Base-by-base conservation (phyloP, 1,140 invertebrate species). In the Drosophila eugracilis region DNA sequence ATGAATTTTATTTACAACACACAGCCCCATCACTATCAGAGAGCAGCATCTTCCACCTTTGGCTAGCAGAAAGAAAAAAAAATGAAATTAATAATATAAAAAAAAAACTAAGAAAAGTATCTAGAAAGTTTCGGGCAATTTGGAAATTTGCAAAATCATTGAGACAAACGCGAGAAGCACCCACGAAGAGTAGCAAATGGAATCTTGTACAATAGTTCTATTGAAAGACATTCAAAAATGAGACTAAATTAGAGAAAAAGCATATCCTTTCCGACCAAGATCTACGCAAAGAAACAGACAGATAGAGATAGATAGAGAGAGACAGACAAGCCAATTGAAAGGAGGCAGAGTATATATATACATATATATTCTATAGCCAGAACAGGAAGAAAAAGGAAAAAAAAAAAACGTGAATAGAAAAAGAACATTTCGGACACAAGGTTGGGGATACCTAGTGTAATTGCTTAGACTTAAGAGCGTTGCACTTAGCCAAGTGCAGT, bases 381-480 rank as follows among this genome's bases (percentile, higher is more conserved):
- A 45, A 36, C 30, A 47, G 47, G 34, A 66, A 26, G 36, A 42
- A 62, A 24, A 47, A 57, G 34, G 30, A 32, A 9, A 0, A 48
- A 32, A 9, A 0, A 48, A 62, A 55, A 41, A 17, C n/a, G 36
- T 22, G 26, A 44, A 12, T 54, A 37, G 41, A 48, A 37, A 52
- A n/a, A n/a, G n/a, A n/a, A 55, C 28, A 57, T 86, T 86, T 88
- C 48, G 83, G 77, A 75, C 83, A 81, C 69, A 83, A 83, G 83
- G 83, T 78, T 90, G 89, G 89, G 89, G 89, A 91, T 91, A 91
- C 89, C 85, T 74, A 91, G 89, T 91, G 89, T 91, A 91, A 91
- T 91, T 91, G 89, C 89, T 91, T 78, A 78, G 83, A 86, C 76
- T 66, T 63, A 52, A 67, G 81, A 59, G 83, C 67, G 37, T 75